Evolutionary conservation across 2,888 invertebrate species (phyloP).

Genomic region (Brachyopa scutellaris): DNA sequence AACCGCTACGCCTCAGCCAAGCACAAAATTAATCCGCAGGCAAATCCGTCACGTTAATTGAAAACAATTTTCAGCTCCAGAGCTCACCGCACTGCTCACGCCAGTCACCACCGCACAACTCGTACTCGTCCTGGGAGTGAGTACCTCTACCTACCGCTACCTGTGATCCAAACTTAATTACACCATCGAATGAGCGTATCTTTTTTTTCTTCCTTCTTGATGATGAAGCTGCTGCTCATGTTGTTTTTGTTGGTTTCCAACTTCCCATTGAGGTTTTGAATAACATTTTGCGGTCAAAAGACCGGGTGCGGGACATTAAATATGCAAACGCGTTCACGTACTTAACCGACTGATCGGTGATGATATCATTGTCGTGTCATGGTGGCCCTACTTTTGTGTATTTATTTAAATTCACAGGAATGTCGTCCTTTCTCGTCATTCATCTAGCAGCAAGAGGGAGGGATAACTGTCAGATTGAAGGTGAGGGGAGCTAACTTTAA

Average conservation of each 20-base stretch:
- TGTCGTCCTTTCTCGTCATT: conserved; percentile 25
- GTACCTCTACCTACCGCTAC: background rate
- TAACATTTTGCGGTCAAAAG: conserved; percentile 61
- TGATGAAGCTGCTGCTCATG: background rate
- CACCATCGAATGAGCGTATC: conserved; percentile 41
- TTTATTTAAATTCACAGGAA: conserved; percentile 49
- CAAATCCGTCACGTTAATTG: conserved; percentile 72
- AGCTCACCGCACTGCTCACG: conserved; percentile 14
- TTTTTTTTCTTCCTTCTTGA: conserved; percentile 35
- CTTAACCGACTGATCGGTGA: conserved; percentile 39
- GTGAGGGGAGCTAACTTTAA: background rate
- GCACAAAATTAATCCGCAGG: conserved; percentile 70
- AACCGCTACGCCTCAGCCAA: conserved; percentile 50
- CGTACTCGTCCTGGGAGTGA: conserved; percentile 7
- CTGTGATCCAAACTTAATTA: conserved; percentile 51
- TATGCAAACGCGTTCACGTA: conserved; percentile 44
- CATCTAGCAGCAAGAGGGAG: conserved; percentile 25
- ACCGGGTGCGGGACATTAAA: conserved; percentile 46
- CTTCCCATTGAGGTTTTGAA: conserved; percentile 36
- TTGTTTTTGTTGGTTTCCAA: conserved; percentile 8
- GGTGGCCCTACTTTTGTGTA: conserved; percentile 24
- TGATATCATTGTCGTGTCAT: conserved; percentile 56
- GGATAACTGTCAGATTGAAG: background rate
- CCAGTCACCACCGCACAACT: background rate
- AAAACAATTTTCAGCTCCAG: conserved; percentile 72